A percentile compares a stretch with the other conserved stretches of the same genome.
These are phyloP conservation scores for Chiridota heheva DNA, from an alignment of 35 echinoderm and acorn worm genomes.

Conservation along the genomic window DNA sequence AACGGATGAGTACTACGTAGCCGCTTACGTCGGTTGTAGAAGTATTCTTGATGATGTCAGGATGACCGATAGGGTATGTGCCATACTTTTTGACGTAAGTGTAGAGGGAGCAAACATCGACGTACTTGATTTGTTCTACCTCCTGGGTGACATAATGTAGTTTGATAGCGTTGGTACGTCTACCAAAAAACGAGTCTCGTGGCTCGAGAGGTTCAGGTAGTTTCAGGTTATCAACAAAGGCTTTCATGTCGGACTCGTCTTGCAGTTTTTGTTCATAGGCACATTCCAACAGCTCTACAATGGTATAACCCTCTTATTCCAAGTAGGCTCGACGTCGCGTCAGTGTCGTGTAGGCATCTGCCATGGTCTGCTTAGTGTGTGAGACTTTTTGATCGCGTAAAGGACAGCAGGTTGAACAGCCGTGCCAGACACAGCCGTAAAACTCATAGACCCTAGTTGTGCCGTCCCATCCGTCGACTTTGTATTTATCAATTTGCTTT, in stretches of 20 bases:
- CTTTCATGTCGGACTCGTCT: not conserved
- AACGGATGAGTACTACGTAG: constrained; percentile 6
- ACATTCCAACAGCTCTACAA: not conserved
- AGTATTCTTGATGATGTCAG: constrained; percentile 32
- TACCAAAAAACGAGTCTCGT: constrained; percentile 54
- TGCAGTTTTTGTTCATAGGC: not conserved
- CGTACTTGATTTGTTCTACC: constrained; percentile 44
- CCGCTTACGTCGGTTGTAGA: not conserved
- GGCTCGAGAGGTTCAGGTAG: constrained; percentile 15
- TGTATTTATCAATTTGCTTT: not conserved
- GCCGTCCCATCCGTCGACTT: constrained; percentile 8
- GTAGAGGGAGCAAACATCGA: constrained; percentile 49
- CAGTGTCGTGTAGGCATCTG: not conserved
- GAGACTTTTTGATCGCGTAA: not conserved
- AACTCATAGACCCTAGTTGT: constrained; percentile 4
- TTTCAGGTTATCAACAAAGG: not conserved
- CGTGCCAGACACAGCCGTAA: constrained; percentile 16
- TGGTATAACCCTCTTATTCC: not conserved
- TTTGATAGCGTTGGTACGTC: constrained; percentile 37
- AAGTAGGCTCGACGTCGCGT: not conserved
- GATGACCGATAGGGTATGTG: constrained; percentile 43
- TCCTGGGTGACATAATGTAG: constrained; percentile 23
- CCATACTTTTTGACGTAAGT: constrained; percentile 47
- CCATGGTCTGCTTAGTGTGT: not conserved
- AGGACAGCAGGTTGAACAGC: not conserved